Percentiles rank a stretch among this genome's conserved stretches.
Conservation (phyloP, 2,113 vertebrate species). For the Neoarius graeffei region DNA sequence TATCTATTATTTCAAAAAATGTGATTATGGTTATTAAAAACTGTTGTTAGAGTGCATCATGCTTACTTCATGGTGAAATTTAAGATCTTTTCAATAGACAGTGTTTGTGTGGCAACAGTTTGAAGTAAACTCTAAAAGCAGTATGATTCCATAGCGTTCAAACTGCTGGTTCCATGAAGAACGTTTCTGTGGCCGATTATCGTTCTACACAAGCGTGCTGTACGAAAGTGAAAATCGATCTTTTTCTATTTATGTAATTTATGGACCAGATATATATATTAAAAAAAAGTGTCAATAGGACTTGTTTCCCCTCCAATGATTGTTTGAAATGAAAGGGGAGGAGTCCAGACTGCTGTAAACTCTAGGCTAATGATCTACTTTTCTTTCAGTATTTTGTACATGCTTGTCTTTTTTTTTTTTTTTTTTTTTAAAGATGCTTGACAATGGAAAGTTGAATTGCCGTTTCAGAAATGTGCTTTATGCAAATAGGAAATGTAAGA, state of each 20-base stretch:
- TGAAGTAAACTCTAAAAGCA: conserved; percentile 15
- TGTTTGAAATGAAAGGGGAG: conserved; percentile 60
- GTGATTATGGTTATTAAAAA: conserved; percentile 29
- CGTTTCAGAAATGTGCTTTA: conserved; percentile 68
- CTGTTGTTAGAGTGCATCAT: conserved; percentile 24
- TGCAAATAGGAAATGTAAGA: conserved; percentile 69
- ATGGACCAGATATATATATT: conserved; percentile 75
- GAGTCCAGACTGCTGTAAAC: conserved; percentile 79
- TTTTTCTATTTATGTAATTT: conserved; percentile 81
- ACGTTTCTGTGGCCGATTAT: conserved; percentile 14
- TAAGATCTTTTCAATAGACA: background rate
- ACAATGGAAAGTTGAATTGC: conserved; percentile 56
- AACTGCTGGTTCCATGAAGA: conserved; percentile 28
- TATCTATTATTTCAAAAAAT: conserved; percentile 35
- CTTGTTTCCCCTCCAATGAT: conserved; percentile 59
- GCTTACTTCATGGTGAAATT: conserved; percentile 18
- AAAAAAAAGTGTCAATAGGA: conserved; percentile 70
- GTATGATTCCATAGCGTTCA: conserved; percentile 6
- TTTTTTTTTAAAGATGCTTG: conserved; percentile 54
- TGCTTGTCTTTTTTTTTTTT: conserved; percentile 54
- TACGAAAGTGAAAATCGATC: conserved; percentile 39
- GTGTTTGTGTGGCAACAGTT: conserved; percentile 18
- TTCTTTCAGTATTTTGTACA: conserved; percentile 61
- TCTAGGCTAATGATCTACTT: conserved; percentile 62
- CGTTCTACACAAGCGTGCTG: conserved; percentile 35